Evolutionary conservation across 2,888 invertebrate species (phyloP), one percentile per base, ranked within the genome.

Genomic region (Amorpha juglandis): DNA sequence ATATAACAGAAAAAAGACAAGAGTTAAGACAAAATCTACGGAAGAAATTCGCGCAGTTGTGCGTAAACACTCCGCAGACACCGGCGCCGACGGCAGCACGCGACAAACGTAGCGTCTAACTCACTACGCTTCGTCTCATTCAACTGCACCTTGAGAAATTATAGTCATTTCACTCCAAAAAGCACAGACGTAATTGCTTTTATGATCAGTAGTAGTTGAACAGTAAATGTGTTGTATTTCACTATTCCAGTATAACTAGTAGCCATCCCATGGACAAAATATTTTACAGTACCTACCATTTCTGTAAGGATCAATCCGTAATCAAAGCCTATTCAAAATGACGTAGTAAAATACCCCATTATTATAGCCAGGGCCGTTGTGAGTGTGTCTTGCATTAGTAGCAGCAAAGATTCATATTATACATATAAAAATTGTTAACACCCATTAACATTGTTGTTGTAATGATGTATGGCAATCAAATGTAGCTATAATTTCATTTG

Each of bases 31-130:
- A 97, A 87, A 97, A 95, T 67, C 92, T 98, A 69, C 96, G 96
- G 81, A 95, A 96, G 84, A 96, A 97, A 85, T 98, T 98, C 84
- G 97, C 96, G 72, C 95, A 96, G 87, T 91, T 97, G 78, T 97
- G 97, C 88, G 94, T 94, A 38, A 94, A 92, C 76, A 93, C 94
- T 64, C 94, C 94, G 38, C 82, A 78, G 62, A 67, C 76, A 47
- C 81, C 78, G 63, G 69, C 81, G 52, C 71, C 73, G 33, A 67
- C 74, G 67, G 78, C 74, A 63, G 78, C 81, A 66, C 79, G 73
- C 65, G 82, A 82, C 64, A 84, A 87, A 66, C 79, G 83, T 67
- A 68, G 80, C n/a, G 81, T 80, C 66, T 90, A 86, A 78, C 65
- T 71, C 64, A 42, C 53, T 55, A 62, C 63, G 69, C 65, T 64